Evolutionary conservation across 1,140 invertebrate genomes (phyloP).

Genomic region (Philopotamus ludificatus): DNA sequence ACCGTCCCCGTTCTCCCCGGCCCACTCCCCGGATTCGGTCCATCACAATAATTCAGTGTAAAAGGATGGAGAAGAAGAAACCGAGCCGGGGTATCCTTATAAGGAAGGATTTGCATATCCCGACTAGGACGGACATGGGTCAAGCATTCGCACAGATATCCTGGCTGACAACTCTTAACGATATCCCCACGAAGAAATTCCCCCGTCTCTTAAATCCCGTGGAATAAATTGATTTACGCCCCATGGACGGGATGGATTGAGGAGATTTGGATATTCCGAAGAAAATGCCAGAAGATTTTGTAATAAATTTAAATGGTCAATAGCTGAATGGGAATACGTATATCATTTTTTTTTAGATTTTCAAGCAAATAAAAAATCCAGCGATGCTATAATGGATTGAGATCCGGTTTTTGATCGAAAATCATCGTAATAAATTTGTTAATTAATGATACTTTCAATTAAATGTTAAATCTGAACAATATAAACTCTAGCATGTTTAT

Average conservation of each 20-base stretch:
- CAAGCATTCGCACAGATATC: constrained; percentile 18
- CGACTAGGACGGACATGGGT: constrained; percentile 35
- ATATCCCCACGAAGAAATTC: not conserved
- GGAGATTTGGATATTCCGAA: too few species aligned
- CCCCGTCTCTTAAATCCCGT: not conserved
- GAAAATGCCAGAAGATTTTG: not conserved
- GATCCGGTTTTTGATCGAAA: too few species aligned
- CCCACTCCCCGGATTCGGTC: not conserved
- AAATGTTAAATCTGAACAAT: too few species aligned
- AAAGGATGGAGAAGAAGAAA: not conserved
- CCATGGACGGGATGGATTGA: not conserved
- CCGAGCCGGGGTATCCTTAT: not conserved
- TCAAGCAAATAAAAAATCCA: not conserved
- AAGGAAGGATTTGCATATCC: not conserved
- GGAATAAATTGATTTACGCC: not conserved
- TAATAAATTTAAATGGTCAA: not conserved
- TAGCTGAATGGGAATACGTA: not conserved
- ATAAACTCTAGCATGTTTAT: too few species aligned
- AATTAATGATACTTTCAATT: too few species aligned
- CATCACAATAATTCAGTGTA: not conserved
- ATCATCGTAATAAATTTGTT: too few species aligned
- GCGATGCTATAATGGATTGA: too few species aligned
- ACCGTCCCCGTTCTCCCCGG: too few species aligned
- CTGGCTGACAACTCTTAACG: not conserved
- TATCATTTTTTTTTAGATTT: not conserved